Percentiles rank a stretch among this genome's conserved stretches.
phyloP scores from a whole-genome alignment of 2,888 invertebrate species.

The Operophtera brumata region DNA sequence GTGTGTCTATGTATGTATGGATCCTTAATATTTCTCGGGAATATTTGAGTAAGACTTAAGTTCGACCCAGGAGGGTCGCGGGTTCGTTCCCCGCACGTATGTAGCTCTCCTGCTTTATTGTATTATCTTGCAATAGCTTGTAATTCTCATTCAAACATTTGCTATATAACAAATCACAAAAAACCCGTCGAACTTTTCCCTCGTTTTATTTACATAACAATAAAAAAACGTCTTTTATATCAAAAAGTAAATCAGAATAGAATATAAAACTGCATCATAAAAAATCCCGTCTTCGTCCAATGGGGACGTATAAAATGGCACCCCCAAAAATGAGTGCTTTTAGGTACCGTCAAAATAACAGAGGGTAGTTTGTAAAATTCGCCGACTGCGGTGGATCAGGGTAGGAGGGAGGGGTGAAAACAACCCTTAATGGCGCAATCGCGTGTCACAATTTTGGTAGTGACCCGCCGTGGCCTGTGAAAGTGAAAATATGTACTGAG shows the following conservation, averaged over 20 bases:
- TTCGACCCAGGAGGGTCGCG: too few species aligned
- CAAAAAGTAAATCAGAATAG: constrained; percentile 42
- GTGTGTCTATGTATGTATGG: too few species aligned
- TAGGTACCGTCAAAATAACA: constrained; percentile 58
- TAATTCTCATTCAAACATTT: too few species aligned
- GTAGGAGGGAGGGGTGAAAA: constrained; percentile 48
- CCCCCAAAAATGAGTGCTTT: constrained; percentile 43
- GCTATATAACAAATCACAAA: too few species aligned
- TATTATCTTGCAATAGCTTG: too few species aligned
- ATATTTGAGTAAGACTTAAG: too few species aligned
- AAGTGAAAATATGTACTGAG: constrained; percentile 74
- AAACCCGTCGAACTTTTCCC: neutral
- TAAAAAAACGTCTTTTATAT: constrained; percentile 11
- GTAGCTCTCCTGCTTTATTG: too few species aligned
- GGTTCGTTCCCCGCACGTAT: too few species aligned
- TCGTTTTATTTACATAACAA: neutral
- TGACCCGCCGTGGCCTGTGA: constrained; percentile 74
- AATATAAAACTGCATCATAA: constrained; percentile 59
- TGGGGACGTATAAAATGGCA: constrained; percentile 54
- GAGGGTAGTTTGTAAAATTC: constrained; percentile 77
- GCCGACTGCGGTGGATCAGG: constrained; percentile 56
- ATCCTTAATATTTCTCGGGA: too few species aligned
- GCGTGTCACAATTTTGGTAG: constrained; percentile 81
- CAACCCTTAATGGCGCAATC: constrained; percentile 78
- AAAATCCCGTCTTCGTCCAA: constrained; percentile 53